These are phyloP conservation scores for Ophthalmolycus amberensis DNA, from an alignment of 2,113 vertebrate genomes.

Conservation along the genomic window DNA sequence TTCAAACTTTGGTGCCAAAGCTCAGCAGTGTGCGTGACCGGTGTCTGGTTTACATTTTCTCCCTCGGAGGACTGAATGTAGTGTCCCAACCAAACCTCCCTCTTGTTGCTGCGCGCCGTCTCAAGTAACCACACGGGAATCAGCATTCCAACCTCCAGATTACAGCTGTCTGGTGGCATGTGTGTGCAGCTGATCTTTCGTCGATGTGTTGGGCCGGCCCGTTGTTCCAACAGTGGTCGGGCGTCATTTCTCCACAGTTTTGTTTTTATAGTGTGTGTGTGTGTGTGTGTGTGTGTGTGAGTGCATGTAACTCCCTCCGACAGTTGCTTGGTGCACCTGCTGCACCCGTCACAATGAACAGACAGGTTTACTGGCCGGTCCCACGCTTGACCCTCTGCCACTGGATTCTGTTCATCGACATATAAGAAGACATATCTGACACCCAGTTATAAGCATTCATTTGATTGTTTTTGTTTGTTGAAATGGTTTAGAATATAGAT, in stretches of 20 bases:
- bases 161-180: slow-evolving; percentile 54
- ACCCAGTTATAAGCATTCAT: not conserved
- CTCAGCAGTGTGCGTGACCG: not conserved
- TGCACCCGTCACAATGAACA: slow-evolving; percentile 60
- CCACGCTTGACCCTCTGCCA: slow-evolving; percentile 37
- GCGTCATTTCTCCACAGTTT: slow-evolving; percentile 47
- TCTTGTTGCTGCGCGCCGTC: slow-evolving; percentile 39
- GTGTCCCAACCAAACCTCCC: slow-evolving; percentile 3
- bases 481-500: not conserved
- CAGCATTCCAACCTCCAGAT: slow-evolving; percentile 66
- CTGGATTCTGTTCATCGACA: slow-evolving; percentile 19
- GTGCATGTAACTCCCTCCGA: not conserved
- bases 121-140: slow-evolving; percentile 64
- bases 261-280: slow-evolving; percentile 58
- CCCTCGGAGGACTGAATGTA: slow-evolving; percentile 1
- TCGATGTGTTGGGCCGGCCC: slow-evolving; percentile 9
- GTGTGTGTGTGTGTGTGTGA: slow-evolving; percentile 23
- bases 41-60: slow-evolving; percentile 11
- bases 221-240: slow-evolving; percentile 42
- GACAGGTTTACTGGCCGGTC: slow-evolving; percentile 64
- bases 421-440: slow-evolving; percentile 13
- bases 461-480: not conserved
- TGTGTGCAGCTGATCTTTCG: slow-evolving; percentile 56
- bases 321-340: slow-evolving; percentile 75
- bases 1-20: slow-evolving; percentile 11